Evolutionary conservation across 2,888 invertebrate species (phyloP), one percentile per base, ranked within the genome.

Genomic region (Penaeus monodon): DNA sequence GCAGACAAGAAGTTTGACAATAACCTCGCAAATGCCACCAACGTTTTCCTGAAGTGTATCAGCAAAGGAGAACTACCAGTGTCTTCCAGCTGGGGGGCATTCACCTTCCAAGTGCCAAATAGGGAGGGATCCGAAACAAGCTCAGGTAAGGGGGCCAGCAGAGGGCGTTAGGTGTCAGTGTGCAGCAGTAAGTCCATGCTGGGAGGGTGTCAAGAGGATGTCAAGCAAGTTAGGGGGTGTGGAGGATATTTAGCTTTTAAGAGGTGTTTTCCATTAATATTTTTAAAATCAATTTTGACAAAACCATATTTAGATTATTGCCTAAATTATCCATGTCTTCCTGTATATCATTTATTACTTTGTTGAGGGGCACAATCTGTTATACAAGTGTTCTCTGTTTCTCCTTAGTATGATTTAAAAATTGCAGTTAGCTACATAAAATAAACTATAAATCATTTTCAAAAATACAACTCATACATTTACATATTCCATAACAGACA

Each of bases 1-100:
- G 76, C 88, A 38, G 83, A 89, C 68, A 77, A 84, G 63, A 88
- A 80, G 64, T 86, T 85, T 29, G 90, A 90, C 79, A 83, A 77
- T 64, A 77, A 80, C 70, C 83, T 90, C 66, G 88, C 89, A 68
- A 78, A 76, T 66, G 90, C 89, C 78, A 88, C 88, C 64, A 90
- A 87, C 79, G 87, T 89, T 38, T 88, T 88, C 81, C 85, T 90
- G 44, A 89, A 89, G 84, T 89, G 89, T 84, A 74, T 83, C 29
- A 85, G 85, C 68, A 86, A 86, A 73, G 86, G 86, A n/a, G 86
- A 88, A 49, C 74, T 89, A 78, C 89, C 89, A 20, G 85, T 88
- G 49, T 79, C 83, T 38, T 86, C 85, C 24, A 63, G 68, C 33
- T 65, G 44, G 27, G 83, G 85, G 20, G 88, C 88, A n/a, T 81